These are phyloP conservation scores for Ichneumoninae sp. DNA, from an alignment of 2,888 invertebrate species.

Conservation along the genomic window DNA sequence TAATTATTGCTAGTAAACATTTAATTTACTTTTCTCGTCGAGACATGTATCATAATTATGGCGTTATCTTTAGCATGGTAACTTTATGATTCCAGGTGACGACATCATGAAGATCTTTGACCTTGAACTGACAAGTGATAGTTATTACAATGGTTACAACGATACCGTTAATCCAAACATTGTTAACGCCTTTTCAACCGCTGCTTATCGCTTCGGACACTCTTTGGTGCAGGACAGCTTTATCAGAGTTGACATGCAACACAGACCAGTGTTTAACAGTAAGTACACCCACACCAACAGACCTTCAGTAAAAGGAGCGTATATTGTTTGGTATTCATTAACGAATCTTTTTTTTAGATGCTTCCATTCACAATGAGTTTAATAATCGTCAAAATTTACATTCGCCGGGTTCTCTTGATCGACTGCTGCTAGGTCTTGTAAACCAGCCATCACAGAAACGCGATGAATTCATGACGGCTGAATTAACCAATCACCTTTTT, in stretches of 20 bases:
- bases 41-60: too few relatives aligned
- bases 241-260: constrained; percentile 89
- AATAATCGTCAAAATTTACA: constrained; percentile 88
- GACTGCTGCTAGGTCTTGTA: constrained; percentile 91
- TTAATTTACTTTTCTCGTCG: too few relatives aligned
- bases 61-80: too few relatives aligned
- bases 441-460: constrained; percentile 92
- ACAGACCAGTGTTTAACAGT: constrained; percentile 90
- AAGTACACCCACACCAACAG: constrained; percentile 80
- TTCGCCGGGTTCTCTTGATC: constrained; percentile 92
- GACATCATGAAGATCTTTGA: constrained; percentile 92
- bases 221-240: constrained; percentile 93
- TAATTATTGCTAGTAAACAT: too few relatives aligned
- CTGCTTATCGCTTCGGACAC: constrained; percentile 95
- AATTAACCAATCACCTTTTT: constrained; percentile 93
- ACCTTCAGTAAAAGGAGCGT: not conserved
- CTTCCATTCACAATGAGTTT: constrained; percentile 92
- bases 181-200: constrained; percentile 92
- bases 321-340: not conserved
- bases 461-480: constrained; percentile 92
- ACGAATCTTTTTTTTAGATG: constrained; percentile 86
- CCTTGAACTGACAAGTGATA: constrained; percentile 88
- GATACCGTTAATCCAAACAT: constrained; percentile 90
- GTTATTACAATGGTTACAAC: constrained; percentile 90
- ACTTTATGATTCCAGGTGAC: constrained; percentile 85